Evolutionary conservation across 2,113 vertebrate genomes (phyloP), one percentile per base, ranked within the genome.

Genomic region (Acanthochromis polyacanthus): DNA sequence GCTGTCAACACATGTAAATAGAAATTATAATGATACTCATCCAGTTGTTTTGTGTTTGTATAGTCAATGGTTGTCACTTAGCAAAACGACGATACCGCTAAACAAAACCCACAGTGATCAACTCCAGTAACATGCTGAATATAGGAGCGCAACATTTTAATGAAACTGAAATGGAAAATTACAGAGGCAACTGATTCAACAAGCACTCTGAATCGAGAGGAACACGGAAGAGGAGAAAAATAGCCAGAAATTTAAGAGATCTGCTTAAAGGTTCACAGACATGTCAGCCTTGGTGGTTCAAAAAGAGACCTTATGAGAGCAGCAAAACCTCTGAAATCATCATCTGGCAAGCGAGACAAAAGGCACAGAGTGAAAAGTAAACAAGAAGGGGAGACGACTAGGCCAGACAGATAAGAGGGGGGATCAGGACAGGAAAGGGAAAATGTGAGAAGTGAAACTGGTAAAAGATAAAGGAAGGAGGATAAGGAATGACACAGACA

Each of bases 321-420:
- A 57, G 16, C 25, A 48, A 77, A 56, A 59, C 22, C 53, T 71
- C 53, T 1, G 1, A 56, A 30, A 30, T n/a, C 22, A 22, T 43
- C 11, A 17, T 30, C 40, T 53, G 81, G 52, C 52, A 69, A 66
- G 23, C 4, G 11, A 51, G 43, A 23, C 28, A 63, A 62, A n/a
- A 51, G 28, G 2, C 6, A 53, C 14, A 61, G 25, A 64, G 69
- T 61, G 30, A 71, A 45, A 70, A 67, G 63, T 59, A 78, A 78
- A 78, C 58, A 82, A 55, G 25, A 50, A 79, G 56, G 25, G 12
- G 23, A 75, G 60, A 73, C 50, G 57, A 64, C 59, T 67, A 58
- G 30, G 55, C 12, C 46, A 50, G 23, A 45, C 16, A 71, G 56
- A 85, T 78, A 56, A 78, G 45, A 86, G 19, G 30, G 16, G 12